A percentile compares a stretch with the other conserved stretches of the same genome.
phyloP scores from a whole-genome alignment of 2,888 invertebrate species.

The Pyrrhia umbra region DNA sequence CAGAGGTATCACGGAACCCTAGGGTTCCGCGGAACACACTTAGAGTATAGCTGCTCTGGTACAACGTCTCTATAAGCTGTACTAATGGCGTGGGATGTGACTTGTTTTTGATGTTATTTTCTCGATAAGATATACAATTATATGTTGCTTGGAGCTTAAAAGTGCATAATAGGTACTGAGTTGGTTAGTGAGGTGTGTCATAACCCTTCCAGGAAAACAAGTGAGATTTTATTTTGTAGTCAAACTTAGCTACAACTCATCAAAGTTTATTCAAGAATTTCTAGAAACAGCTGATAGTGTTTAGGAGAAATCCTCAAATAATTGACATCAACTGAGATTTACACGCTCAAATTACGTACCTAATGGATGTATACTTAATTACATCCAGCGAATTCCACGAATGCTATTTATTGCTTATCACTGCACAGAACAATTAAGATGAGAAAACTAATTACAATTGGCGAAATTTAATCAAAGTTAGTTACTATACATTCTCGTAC shows the following conservation, averaged over 20 bases:
- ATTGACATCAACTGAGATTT: constrained; percentile 14
- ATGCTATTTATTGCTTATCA: constrained; percentile 16
- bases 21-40: no score
- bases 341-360: constrained; percentile 1
- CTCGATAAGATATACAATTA: constrained; percentile 7
- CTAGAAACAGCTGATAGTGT: constrained; percentile 10
- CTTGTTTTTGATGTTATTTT: constrained; percentile 37
- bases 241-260: background rate
- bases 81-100: constrained; percentile 43
- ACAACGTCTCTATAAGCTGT: constrained; percentile 41
- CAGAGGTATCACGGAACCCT: no score
- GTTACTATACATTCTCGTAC: no score
- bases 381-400: constrained; percentile 31
- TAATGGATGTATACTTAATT: constrained; percentile 26
- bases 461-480: background rate
- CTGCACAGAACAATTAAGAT: no score
- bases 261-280: constrained; percentile 17
- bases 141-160: background rate
- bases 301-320: constrained; percentile 22
- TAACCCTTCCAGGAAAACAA: background rate
- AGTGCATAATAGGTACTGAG: background rate
- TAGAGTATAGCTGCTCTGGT: no score
- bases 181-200: background rate
- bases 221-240: background rate
- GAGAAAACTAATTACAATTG: no score